Evolutionary conservation across 2,888 invertebrate genomes (phyloP).

Genomic region (Cheilosia pagana): DNA sequence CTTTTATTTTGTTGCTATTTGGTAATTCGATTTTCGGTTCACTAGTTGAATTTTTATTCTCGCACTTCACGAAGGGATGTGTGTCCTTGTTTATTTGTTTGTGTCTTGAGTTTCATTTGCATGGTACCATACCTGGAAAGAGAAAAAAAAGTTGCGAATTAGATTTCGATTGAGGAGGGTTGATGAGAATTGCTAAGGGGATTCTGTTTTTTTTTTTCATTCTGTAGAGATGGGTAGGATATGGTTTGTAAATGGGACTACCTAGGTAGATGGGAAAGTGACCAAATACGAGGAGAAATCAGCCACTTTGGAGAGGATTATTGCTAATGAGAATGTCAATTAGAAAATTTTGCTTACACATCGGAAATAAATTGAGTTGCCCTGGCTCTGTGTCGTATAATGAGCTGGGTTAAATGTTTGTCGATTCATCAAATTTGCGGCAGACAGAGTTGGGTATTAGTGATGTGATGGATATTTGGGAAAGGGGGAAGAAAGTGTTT

Average conservation of each 20-base stretch:
- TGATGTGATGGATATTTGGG: not conserved
- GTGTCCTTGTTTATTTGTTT: slow-evolving; percentile 32
- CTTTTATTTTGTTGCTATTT: slow-evolving; percentile 12
- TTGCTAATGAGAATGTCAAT: slow-evolving; percentile 73
- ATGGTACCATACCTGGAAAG: slow-evolving; percentile 67
- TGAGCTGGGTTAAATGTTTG: slow-evolving; percentile 41
- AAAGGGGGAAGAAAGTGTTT: not conserved
- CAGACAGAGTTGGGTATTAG: slow-evolving; percentile 29
- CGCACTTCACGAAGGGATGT: slow-evolving; percentile 32
- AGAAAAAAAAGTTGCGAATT: slow-evolving; percentile 47
- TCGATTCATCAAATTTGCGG: slow-evolving; percentile 51
- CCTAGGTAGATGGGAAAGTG: slow-evolving; percentile 2
- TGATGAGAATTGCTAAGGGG: slow-evolving; percentile 22
- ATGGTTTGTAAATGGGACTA: not conserved
- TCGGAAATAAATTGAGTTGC: slow-evolving; percentile 65
- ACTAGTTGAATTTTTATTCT: slow-evolving; percentile 58
- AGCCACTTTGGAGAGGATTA: slow-evolving; percentile 54
- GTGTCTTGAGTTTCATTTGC: slow-evolving; percentile 45
- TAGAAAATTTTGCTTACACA: slow-evolving; percentile 68
- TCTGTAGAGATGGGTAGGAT: not conserved
- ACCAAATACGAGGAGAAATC: slow-evolving; percentile 21
- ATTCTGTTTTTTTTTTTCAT: not conserved
- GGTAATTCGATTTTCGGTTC: slow-evolving; percentile 17
- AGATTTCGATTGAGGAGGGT: slow-evolving; percentile 63
- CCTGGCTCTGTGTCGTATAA: slow-evolving; percentile 34